Base-by-base conservation (phyloP, 1,140 invertebrate species). In the Pseudachorutes palmiensis region DNA sequence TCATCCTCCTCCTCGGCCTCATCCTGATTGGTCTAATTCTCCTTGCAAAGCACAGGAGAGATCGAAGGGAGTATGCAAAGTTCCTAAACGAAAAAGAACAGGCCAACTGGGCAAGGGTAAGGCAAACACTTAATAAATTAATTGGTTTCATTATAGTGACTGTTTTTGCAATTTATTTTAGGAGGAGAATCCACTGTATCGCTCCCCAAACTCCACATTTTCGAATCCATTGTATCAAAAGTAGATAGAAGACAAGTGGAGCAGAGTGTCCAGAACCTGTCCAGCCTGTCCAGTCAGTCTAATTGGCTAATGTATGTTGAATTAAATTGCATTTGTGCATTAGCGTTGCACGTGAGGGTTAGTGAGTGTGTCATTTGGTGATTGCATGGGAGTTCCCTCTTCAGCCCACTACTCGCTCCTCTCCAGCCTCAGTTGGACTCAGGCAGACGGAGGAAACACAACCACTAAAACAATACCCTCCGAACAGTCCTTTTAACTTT, bases 101-200 rank as follows among this genome's bases (percentile, higher is more conserved):
- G 81, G 91, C 94, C 58, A 91, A 92, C 77, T 99, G 94, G 94
- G 90, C 96, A 77, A 87, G 93, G 75, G 91, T 97, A 79, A 82
- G 80, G 77, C 68, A 68, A 70, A 9, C 5, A 19, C 24, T 55
- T 14, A 9, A 55, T 14, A 55, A 55, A 19, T 55, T 55, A 14
- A 55, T 24, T 9, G 12, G 24, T 5, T 9, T 55, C 9, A 19
- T 12, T 19, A 19, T 45, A 45, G 19, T 45, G 9, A 19, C 9
- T 19, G 36, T 45, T 45, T 12, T 45, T 9, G 51, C 9, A 55
- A 55, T 55, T 55, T 45, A 19, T 76, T 71, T 67, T 78, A 95
- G 90, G 92, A 91, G 69, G 94, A 98, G 79, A 99, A 99, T 87
- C 96, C 97, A 62, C 92, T 98, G 74, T 99, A 96, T 82, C 95